phyloP scores from a whole-genome alignment of 1,140 invertebrate species.

The Capitella teleta region DNA sequence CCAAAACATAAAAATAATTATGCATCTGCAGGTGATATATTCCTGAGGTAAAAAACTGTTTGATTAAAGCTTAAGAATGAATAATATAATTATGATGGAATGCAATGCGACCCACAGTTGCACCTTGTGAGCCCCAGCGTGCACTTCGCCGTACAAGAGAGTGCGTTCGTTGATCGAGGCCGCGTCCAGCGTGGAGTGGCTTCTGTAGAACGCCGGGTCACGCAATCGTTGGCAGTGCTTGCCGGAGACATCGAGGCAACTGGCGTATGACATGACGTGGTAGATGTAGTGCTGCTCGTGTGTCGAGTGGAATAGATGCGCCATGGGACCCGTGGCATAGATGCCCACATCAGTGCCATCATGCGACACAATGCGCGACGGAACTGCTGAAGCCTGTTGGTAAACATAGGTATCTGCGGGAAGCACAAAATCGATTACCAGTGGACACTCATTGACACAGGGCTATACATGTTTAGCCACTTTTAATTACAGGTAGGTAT shows the following conservation, averaged over 20 bases:
- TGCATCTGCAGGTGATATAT: too few species aligned
- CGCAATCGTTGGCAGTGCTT: neutral
- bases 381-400: conserved; percentile 2
- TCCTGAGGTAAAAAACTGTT: too few species aligned
- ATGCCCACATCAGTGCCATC: conserved; percentile 19
- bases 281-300: conserved; percentile 50
- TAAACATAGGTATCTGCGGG: neutral
- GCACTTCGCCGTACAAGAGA: too few species aligned
- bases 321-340: conserved; percentile 54
- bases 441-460: neutral
- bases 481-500: neutral
- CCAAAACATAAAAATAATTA: too few species aligned
- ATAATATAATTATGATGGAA: too few species aligned
- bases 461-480: neutral
- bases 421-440: neutral
- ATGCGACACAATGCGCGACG: conserved; percentile 8
- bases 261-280: conserved; percentile 8
- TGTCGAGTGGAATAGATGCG: conserved; percentile 71
- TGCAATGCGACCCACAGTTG: too few species aligned
- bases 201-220: too few species aligned
- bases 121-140: too few species aligned
- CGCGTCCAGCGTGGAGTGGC: too few species aligned
- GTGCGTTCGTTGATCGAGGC: too few species aligned
- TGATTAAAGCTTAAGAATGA: too few species aligned
- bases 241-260: neutral